Conservation (phyloP, 2,797 vertebrate genomes). For the Parauchenoglanis ngamensis region DNA sequence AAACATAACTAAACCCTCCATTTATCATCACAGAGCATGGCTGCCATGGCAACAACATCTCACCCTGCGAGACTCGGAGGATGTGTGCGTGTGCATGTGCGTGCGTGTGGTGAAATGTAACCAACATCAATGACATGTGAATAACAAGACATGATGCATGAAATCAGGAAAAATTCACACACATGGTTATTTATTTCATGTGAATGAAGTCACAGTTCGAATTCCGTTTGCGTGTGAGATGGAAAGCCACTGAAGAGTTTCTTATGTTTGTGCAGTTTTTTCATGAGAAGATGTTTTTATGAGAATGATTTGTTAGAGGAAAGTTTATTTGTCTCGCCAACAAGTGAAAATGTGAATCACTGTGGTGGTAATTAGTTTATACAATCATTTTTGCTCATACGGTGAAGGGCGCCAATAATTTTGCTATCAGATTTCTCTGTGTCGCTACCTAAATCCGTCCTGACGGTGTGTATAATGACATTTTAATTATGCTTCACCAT, state of each 20-base stretch:
- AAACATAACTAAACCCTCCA: slow-evolving; percentile 20
- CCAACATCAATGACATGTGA: not conserved
- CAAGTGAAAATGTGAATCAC: not conserved
- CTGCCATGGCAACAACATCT: slow-evolving; percentile 28
- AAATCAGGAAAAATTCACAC: too few relatives aligned
- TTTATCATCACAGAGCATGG: slow-evolving; percentile 22
- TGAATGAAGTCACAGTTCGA: not conserved
- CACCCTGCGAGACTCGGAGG: not conserved
- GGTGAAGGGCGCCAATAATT: not conserved
- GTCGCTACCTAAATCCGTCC: not conserved
- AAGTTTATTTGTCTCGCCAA: not conserved
- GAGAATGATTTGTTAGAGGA: not conserved
- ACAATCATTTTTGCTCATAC: not conserved
- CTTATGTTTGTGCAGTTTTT: not conserved
- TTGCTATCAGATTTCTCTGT: slow-evolving; percentile 1
- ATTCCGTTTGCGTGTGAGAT: not conserved
- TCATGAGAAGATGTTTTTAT: not conserved
- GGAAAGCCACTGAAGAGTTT: not conserved
- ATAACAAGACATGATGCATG: not conserved
- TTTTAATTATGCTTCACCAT: not conserved
- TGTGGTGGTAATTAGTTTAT: not conserved
- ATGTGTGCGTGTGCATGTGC: not conserved
- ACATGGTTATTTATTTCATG: not conserved
- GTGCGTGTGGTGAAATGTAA: not conserved
- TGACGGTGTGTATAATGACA: not conserved